Evolutionary conservation across 2,888 invertebrate species (phyloP).

Genomic region (Lacanobia oleracea): DNA sequence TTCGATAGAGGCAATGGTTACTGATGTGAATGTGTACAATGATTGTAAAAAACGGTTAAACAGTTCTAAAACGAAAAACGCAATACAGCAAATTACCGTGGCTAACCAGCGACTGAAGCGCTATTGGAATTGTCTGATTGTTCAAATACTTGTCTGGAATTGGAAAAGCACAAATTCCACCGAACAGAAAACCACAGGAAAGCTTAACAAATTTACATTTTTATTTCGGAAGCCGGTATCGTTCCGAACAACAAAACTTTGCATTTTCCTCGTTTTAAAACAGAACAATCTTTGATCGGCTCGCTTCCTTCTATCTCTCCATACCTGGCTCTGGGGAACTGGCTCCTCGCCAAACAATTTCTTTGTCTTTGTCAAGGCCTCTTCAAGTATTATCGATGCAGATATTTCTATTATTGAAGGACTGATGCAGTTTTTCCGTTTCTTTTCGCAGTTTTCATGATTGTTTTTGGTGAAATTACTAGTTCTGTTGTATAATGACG

Average conservation of each 20-base stretch:
- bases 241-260: conserved; percentile 82
- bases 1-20: not conserved
- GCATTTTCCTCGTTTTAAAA: conserved; percentile 81
- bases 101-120: conserved; percentile 65
- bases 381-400: conserved; percentile 81
- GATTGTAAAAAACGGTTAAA: conserved; percentile 29
- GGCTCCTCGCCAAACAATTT: conserved; percentile 83
- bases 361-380: conserved; percentile 84
- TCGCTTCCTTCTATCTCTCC: conserved; percentile 74
- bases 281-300: conserved; percentile 86
- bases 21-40: conserved; percentile 13
- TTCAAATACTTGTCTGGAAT: conserved; percentile 77
- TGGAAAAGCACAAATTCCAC: conserved; percentile 76
- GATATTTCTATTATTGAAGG: conserved; percentile 82
- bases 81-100: conserved; percentile 72
- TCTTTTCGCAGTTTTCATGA: conserved; percentile 63
- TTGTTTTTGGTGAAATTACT: conserved; percentile 24
- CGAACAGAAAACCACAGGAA: conserved; percentile 71
- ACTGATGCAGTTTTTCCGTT: conserved; percentile 63
- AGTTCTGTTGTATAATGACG: not conserved
- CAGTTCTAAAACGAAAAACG: conserved; percentile 54
- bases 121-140: conserved; percentile 75
- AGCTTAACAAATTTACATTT: conserved; percentile 85
- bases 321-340: conserved; percentile 73
- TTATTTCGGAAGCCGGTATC: conserved; percentile 82